phyloP scores from a whole-genome alignment of 2,113 vertebrate species.

The Rhinopomastus cyanomelas region DNA sequence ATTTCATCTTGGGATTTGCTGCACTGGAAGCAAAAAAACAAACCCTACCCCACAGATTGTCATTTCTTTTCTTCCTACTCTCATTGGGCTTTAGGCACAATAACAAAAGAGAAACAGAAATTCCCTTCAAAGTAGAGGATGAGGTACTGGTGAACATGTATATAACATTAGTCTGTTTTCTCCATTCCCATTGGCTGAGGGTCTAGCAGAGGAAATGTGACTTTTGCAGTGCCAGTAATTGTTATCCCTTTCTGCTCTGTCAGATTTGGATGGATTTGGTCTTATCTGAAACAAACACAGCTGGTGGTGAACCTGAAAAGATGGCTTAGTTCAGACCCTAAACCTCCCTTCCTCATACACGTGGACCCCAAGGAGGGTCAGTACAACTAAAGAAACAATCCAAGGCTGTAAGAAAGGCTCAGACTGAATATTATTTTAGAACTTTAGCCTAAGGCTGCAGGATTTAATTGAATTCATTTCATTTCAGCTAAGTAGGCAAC shows the following conservation, averaged over 20 bases:
- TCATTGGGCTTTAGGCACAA: not conserved
- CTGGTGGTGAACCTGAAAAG: not conserved
- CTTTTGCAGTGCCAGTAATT: not conserved
- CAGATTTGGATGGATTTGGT: not conserved
- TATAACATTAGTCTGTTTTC: not conserved
- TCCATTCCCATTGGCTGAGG: not conserved
- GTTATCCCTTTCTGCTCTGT: not conserved
- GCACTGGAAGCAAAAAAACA: not conserved
- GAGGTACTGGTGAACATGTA: accelerated
- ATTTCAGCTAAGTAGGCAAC: slow-evolving; percentile 56
- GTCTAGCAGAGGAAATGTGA: not conserved
- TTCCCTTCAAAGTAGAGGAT: not conserved
- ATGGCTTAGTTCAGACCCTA: not conserved
- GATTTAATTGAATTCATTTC: slow-evolving; percentile 55
- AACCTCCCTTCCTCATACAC: not conserved
- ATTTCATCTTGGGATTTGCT: not conserved
- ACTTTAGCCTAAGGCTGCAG: not conserved
- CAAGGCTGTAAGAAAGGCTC: slow-evolving; percentile 13
- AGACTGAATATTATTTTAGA: slow-evolving; percentile 38
- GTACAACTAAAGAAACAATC: slow-evolving; percentile 12
- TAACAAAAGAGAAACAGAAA: not conserved
- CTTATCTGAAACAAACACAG: slow-evolving; percentile 36
- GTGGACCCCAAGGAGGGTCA: not conserved
- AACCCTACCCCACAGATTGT: not conserved
- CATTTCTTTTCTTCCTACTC: not conserved